Evolutionary conservation across 2,888 invertebrate species (phyloP), one percentile per base, ranked within the genome.

Genomic region (Hesperia comma): DNA sequence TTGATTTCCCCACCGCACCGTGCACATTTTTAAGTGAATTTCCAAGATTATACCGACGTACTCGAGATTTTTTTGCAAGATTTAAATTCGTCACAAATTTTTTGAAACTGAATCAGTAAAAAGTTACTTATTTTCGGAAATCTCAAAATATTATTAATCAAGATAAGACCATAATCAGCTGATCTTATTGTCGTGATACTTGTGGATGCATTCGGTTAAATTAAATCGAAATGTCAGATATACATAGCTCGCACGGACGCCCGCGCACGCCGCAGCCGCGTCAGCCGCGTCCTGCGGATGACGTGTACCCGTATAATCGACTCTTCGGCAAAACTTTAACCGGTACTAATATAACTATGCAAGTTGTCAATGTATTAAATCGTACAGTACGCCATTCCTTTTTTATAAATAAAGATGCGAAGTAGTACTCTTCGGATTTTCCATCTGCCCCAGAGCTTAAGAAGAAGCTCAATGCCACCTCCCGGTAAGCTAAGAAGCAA

Each of bases 151-250:
- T 6, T 55, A 37, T 37, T n/a, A n/a, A 12, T 37, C 1, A n/a
- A n/a, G 37, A 12, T 37, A 8, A 37, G 12, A 37, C 12, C 37
- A 37, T 54, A 43, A 61, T 66, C 69, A 63, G 68, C 68, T 70
- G 69, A 56, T 71, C 37, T 32, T 14, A 37, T 41, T 49, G 58
- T 40, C 64, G 54, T 56, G 62, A 5, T 26, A 5, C 69, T 43
- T 55, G 68, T n/a, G 19, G 41, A 57, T 26, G 68, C 72, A 21
- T 12, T 41, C 41, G 17, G 53, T 51, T 74, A 77, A 78, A 78
- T 75, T 76, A 76, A 75, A 74, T 40, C 63, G 70, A 75, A 79
- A 79, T 79, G 79, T 77, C 79, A 79, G 77, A 71, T 77, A 77
- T 75, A 75, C 74, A 75, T 78, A 79, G 75, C 68, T 70, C 61